These are phyloP conservation scores for Chloroceryle inda DNA, from an alignment of 2,797 vertebrate species.

Conservation along the genomic window DNA sequence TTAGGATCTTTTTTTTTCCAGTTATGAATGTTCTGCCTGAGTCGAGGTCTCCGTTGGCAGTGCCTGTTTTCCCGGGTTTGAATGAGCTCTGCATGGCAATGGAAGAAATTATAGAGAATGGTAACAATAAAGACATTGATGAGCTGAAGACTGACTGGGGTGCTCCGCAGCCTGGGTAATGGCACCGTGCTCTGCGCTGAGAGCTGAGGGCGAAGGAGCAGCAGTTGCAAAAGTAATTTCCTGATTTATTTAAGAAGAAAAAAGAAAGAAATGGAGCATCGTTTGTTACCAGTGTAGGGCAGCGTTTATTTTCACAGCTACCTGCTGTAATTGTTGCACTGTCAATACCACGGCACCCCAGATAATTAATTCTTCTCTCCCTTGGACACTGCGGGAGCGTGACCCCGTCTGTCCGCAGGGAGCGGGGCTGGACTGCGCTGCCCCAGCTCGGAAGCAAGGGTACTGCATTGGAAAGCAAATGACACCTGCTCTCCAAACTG, in stretches of 20 bases:
- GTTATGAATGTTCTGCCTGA: background rate
- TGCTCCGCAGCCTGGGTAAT: slow-evolving; percentile 70
- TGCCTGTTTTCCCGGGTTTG: slow-evolving; percentile 36
- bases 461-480: slow-evolving; percentile 34
- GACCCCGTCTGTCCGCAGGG: slow-evolving; percentile 11
- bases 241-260: background rate
- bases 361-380: background rate
- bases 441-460: slow-evolving; percentile 47
- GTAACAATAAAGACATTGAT: slow-evolving; percentile 20
- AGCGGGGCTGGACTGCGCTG: slow-evolving; percentile 60
- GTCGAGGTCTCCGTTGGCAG: background rate
- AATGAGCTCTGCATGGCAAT: slow-evolving; percentile 51
- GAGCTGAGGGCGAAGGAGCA: background rate
- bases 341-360: background rate
- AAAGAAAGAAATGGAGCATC: background rate
- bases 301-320: background rate
- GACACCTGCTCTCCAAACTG: slow-evolving; percentile 19
- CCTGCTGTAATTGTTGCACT: background rate
- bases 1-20: background rate
- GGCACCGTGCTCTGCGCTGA: background rate
- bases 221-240: slow-evolving; percentile 37
- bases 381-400: background rate
- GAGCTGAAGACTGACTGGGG: slow-evolving; percentile 59
- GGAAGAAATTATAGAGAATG: slow-evolving; percentile 45
- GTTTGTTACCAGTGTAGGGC: background rate